Conservation (phyloP, 1,140 invertebrate species). For the Tetramorium alpestre region DNA sequence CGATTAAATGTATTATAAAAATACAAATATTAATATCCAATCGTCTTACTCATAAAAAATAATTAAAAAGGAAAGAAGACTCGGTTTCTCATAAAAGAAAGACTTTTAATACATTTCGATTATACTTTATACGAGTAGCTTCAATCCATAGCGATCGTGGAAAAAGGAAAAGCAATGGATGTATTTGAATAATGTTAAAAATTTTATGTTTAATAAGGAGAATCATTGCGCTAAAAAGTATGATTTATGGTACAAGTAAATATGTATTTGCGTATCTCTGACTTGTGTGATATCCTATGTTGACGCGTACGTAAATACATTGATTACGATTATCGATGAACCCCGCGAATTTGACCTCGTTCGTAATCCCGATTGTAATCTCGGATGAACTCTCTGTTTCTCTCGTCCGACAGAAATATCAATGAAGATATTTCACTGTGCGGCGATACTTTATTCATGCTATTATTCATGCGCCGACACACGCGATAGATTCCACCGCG, state of each 20-base stretch:
- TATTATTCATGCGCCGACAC: conserved; percentile 29
- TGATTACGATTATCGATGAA: neutral
- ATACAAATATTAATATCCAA: neutral
- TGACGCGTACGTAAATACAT: neutral
- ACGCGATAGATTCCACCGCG: conserved; percentile 2
- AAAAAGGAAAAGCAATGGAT: neutral
- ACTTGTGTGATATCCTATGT: neutral
- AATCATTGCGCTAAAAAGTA: neutral
- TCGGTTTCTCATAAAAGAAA: neutral
- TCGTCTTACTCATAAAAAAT: neutral
- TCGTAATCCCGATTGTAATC: conserved; percentile 3
- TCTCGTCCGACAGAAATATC: conserved; percentile 25
- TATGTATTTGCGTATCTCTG: neutral
- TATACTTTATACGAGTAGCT: neutral
- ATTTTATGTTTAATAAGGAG: neutral
- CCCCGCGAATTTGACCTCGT: neutral
- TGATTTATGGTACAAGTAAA: neutral
- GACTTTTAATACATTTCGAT: neutral
- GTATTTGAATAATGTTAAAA: conserved; percentile 1
- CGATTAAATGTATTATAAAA: neutral
- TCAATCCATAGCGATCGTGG: neutral
- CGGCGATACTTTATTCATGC: conserved; percentile 19
- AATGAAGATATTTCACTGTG: conserved; percentile 36
- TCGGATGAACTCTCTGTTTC: conserved; percentile 9
- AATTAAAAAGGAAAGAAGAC: neutral